phyloP scores from a whole-genome alignment of 2,888 invertebrate genomes.

The Eurois occulta region DNA sequence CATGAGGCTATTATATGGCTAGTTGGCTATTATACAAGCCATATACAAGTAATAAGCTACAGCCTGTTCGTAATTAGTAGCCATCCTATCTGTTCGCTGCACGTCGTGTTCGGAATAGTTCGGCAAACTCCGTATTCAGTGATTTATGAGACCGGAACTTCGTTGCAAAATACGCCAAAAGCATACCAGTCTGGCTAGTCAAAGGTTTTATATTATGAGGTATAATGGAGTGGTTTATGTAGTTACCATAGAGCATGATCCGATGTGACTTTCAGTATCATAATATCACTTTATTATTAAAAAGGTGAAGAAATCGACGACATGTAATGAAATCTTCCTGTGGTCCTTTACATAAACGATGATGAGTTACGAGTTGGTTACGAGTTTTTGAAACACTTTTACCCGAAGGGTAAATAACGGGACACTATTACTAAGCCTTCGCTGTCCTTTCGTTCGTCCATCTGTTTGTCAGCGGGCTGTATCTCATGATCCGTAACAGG shows the following conservation, averaged over 20 bases:
- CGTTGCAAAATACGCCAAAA: conserved; percentile 27
- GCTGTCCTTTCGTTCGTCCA: too few relatives aligned
- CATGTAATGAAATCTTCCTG: neutral
- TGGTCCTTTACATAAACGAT: neutral
- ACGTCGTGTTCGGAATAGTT: conserved; percentile 38
- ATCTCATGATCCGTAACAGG: too few relatives aligned
- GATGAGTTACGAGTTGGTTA: neutral
- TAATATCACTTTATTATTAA: neutral
- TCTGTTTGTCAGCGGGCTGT: too few relatives aligned
- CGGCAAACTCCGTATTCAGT: conserved; percentile 23
- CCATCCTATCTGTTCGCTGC: conserved; percentile 18
- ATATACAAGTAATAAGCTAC: conserved; percentile 25
- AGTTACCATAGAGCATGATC: neutral
- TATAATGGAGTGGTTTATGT: neutral
- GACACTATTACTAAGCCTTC: too few relatives aligned
- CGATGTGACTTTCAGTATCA: neutral
- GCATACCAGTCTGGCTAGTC: conserved; percentile 2
- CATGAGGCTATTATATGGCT: neutral
- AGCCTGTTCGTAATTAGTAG: conserved; percentile 40
- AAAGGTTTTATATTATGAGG: conserved; percentile 18
- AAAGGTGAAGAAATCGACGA: neutral
- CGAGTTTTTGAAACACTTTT: neutral
- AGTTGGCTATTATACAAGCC: neutral
- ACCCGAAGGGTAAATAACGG: too few relatives aligned
- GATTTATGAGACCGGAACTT: conserved; percentile 27